Evolutionary conservation across 2,797 vertebrate genomes (phyloP).

Genomic region (Amazonetta brasiliensis): DNA sequence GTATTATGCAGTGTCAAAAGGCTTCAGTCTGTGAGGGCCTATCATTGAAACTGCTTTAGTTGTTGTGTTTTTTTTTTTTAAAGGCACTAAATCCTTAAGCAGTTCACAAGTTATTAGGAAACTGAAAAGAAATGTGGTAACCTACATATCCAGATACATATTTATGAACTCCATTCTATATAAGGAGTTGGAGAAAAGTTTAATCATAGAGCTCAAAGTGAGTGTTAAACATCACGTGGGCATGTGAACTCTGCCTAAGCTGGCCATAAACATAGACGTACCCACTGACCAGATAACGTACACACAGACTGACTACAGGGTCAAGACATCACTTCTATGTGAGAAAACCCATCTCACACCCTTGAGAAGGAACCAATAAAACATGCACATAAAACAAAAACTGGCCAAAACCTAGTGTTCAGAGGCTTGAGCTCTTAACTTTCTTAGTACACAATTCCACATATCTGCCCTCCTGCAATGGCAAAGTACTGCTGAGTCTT

Average conservation of each 20-base stretch:
- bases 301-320: background rate
- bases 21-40: background rate
- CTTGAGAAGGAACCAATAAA: background rate
- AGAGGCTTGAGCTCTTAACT: slow-evolving; percentile 16
- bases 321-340: background rate
- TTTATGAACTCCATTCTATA: background rate
- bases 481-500: slow-evolving; percentile 62
- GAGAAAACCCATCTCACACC: background rate
- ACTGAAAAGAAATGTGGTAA: background rate
- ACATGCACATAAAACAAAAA: background rate
- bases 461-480: background rate
- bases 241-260: background rate
- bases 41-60: slow-evolving; percentile 11
- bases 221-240: background rate
- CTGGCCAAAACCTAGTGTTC: slow-evolving; percentile 8
- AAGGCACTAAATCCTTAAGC: slow-evolving; percentile 72
- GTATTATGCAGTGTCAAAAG: slow-evolving; percentile 17
- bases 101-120: slow-evolving; percentile 30
- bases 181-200: background rate
- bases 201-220: slow-evolving; percentile 17
- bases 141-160: background rate
- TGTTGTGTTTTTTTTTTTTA: no score
- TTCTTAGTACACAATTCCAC: slow-evolving; percentile 9
- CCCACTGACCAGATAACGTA: background rate
- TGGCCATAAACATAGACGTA: background rate